A percentile compares a stretch with the other conserved stretches of the same genome.
Conservation (phyloP, 2,113 vertebrate species). For the Tretioscincus oriximinensis region DNA sequence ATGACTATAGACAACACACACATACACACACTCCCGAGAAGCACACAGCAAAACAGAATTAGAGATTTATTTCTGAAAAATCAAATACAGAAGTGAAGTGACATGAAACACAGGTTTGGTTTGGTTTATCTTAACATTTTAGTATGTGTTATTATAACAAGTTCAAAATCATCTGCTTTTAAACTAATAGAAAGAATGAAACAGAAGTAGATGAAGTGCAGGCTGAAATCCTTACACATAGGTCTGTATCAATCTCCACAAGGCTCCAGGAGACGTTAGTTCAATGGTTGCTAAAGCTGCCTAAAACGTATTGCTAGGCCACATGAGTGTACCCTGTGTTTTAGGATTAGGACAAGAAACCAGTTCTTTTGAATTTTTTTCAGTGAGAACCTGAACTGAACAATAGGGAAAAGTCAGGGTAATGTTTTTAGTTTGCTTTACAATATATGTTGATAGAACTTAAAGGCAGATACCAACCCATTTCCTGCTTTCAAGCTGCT, state of each 20-base stretch:
- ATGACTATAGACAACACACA: constrained; percentile 38
- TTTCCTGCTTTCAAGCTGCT: constrained; percentile 90
- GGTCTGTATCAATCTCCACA: constrained; percentile 40
- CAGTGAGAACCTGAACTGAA: constrained; percentile 60
- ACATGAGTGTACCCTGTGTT: constrained; percentile 42
- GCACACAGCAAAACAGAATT: constrained; percentile 62
- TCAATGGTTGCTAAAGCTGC: constrained; percentile 33
- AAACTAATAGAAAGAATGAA: constrained; percentile 51
- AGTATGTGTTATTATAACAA: constrained; percentile 47
- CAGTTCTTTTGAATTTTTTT: constrained; percentile 42
- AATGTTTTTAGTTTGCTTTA: constrained; percentile 56
- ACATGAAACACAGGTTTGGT: constrained; percentile 57
- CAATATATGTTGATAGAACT: constrained; percentile 69
- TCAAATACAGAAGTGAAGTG: constrained; percentile 70
- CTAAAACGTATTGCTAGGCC: constrained; percentile 30
- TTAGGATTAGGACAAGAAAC: constrained; percentile 48
- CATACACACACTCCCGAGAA: constrained; percentile 64
- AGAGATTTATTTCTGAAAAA: constrained; percentile 70
- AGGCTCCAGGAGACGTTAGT: constrained; percentile 18
- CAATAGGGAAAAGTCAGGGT: constrained; percentile 33
- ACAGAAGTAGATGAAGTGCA: constrained; percentile 48
- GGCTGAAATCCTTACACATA: constrained; percentile 61
- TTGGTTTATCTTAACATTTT: constrained; percentile 50
- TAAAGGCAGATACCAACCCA: constrained; percentile 83
- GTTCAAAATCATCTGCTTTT: constrained; percentile 19